Evolutionary conservation across 1,140 invertebrate genomes (phyloP).

Genomic region (Brachionus manjavacas): DNA sequence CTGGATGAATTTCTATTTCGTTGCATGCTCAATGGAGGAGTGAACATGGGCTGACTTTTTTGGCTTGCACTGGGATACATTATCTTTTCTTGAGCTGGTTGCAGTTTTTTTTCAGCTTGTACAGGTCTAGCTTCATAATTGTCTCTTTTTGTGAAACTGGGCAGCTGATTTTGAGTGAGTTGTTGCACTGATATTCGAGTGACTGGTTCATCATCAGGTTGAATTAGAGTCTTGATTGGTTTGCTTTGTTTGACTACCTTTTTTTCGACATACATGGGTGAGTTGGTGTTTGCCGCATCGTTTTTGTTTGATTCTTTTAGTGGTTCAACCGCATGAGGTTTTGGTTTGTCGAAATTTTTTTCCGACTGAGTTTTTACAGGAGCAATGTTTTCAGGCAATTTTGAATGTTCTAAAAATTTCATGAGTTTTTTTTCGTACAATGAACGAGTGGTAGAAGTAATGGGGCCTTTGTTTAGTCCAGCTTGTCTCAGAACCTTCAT

Average conservation of each 20-base stretch:
- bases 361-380: neutral
- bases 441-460: neutral
- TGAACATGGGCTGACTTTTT: neutral
- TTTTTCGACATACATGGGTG: neutral
- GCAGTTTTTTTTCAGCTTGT: neutral
- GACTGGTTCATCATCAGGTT: neutral
- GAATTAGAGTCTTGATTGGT: neutral
- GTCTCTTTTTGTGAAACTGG: neutral
- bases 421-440: slow-evolving; percentile 40
- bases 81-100: neutral
- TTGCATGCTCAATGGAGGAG: neutral
- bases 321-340: neutral
- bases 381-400: neutral
- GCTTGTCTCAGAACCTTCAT: slow-evolving; percentile 5
- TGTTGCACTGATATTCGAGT: neutral
- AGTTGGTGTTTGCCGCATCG: neutral
- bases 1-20: neutral
- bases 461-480: slow-evolving; percentile 31
- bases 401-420: slow-evolving; percentile 17
- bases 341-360: neutral
- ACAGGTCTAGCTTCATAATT: neutral
- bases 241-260: neutral
- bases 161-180: neutral
- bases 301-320: slow-evolving; percentile 20
- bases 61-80: neutral